phyloP scores from a whole-genome alignment of 1,140 invertebrate genomes.

The Onthophagus taurus region DNA sequence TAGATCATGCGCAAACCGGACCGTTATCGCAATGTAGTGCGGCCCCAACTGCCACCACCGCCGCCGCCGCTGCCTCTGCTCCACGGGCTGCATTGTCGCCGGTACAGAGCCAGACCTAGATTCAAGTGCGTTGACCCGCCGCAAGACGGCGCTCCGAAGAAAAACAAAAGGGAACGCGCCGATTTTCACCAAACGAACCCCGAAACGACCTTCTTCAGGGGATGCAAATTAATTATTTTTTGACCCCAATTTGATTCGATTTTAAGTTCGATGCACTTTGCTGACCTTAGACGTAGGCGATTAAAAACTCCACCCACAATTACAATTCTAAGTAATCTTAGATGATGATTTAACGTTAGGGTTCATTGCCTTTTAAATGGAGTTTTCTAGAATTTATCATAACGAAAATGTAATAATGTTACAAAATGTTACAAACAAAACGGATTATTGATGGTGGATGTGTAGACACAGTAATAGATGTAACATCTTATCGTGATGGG shows the following conservation, averaged over 20 bases:
- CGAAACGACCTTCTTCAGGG: too few relatives aligned
- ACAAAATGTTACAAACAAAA: too few relatives aligned
- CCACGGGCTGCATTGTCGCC: conserved; percentile 10
- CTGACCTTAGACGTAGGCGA: conserved; percentile 19
- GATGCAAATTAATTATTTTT: conserved; percentile 12
- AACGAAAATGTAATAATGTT: too few relatives aligned
- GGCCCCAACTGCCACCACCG: conserved; percentile 11
- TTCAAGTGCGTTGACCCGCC: conserved; percentile 24
- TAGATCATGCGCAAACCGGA: conserved; percentile 22
- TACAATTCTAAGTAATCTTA: too few relatives aligned
- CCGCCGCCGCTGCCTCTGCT: conserved; percentile 13
- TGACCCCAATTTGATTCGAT: conserved; percentile 14
- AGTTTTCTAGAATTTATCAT: too few relatives aligned
- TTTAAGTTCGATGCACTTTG: conserved; percentile 19
- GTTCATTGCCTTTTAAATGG: too few relatives aligned
- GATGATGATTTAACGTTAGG: too few relatives aligned
- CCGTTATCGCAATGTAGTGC: conserved; percentile 19
- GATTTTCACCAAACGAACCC: too few relatives aligned
- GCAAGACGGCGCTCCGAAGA: conserved; percentile 11
- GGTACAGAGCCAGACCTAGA: conserved; percentile 27
- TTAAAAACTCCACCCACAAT: too few relatives aligned
- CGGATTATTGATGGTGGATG: too few relatives aligned
- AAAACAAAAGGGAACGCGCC: conserved; percentile 27
- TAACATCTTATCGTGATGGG: too few relatives aligned
- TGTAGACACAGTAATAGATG: conserved; percentile 13